These are phyloP conservation scores for Zootoca vivipara DNA, from an alignment of 2,113 vertebrate species.

Conservation along the genomic window DNA sequence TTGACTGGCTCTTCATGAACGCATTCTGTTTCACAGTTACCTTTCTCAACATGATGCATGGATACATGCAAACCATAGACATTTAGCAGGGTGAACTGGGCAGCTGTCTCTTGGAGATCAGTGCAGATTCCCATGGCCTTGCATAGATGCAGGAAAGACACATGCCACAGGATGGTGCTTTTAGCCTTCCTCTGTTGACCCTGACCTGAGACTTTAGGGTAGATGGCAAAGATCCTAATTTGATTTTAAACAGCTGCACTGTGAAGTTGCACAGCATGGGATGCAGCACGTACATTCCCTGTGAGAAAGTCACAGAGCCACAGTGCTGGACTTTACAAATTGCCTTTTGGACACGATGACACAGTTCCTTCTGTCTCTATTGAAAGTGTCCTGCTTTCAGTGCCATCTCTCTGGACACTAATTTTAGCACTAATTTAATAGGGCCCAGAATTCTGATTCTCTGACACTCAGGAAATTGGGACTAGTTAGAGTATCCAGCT, in stretches of 20 bases:
- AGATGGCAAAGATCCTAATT: not conserved
- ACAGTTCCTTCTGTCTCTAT: slow-evolving; percentile 1
- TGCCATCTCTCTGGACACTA: not conserved
- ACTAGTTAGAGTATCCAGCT: not conserved
- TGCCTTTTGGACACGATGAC: not conserved
- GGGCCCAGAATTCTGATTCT: not conserved
- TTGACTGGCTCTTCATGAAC: not conserved
- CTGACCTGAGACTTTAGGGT: not conserved
- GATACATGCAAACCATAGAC: not conserved
- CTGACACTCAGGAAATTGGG: not conserved
- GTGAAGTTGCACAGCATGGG: not conserved
- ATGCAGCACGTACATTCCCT: not conserved
- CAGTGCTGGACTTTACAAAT: not conserved
- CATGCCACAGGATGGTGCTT: not conserved
- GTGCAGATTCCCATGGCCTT: not conserved
- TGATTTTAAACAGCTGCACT: not conserved
- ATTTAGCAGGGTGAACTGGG: not conserved
- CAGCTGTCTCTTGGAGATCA: not conserved
- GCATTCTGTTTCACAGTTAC: not conserved
- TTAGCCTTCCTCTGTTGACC: not conserved
- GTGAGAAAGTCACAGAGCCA: not conserved
- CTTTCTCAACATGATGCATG: not conserved
- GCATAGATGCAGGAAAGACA: no score
- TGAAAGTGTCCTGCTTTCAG: not conserved
- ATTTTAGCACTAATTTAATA: slow-evolving; percentile 8